Evolutionary conservation across 2,888 invertebrate genomes (phyloP).

Genomic region (Brachylomia viminalis): DNA sequence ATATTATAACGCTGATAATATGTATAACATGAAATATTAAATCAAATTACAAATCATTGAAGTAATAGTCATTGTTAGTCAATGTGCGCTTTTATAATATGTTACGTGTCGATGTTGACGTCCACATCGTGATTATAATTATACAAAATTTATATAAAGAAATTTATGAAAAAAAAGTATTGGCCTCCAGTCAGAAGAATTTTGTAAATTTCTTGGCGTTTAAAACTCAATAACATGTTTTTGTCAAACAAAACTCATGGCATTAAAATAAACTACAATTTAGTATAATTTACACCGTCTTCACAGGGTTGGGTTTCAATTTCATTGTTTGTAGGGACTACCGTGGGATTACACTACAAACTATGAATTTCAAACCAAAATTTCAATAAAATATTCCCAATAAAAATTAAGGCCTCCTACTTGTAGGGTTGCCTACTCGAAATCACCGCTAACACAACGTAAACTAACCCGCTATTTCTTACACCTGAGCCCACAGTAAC

Average conservation of each 20-base stretch:
- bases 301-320: not conserved
- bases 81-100: not conserved
- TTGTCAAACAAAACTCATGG: not conserved
- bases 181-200: not conserved
- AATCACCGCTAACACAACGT: not conserved
- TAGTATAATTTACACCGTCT: not conserved
- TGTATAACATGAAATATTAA: not conserved
- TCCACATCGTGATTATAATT: not conserved
- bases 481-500: slow-evolving; percentile 64
- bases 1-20: too few species aligned
- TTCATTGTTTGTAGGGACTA: not conserved
- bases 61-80: not conserved
- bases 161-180: too few species aligned
- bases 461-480: slow-evolving; percentile 49
- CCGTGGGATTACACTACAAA: not conserved
- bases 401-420: not conserved
- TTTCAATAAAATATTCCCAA: not conserved
- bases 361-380: not conserved
- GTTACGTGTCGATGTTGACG: not conserved
- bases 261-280: not conserved
- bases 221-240: not conserved
- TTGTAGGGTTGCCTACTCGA: not conserved
- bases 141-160: not conserved
- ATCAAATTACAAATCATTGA: not conserved
- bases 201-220: not conserved